Evolutionary conservation across 2,888 invertebrate genomes (phyloP), one percentile per base, ranked within the genome.

Genomic region (Harpalus rubripes): DNA sequence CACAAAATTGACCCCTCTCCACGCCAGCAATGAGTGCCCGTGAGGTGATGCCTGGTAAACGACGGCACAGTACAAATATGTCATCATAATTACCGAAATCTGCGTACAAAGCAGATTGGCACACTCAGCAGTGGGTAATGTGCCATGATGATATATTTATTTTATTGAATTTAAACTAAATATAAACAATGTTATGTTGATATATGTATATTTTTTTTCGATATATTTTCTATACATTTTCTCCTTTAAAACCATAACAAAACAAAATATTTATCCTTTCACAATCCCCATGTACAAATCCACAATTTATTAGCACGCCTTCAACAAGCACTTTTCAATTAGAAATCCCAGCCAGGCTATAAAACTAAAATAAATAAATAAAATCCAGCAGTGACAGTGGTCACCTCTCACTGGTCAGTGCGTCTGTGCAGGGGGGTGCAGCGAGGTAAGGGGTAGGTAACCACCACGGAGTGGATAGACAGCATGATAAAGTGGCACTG

Each of bases 401-500:
- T 68, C 68, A 68, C 12, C 39, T 26, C n/a, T n/a, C 32, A 12
- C 63, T 52, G 63, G 63, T 12, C 18, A 22, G 12, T 6, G 63
- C 22, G 8, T 18, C 12, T 18, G 18, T 22, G 26, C 18, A 18
- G 65, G 65, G 26, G n/a, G 65, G 8, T 12, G 26, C 41, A 22
- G 44, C 44, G 44, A 12, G 44, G 6, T 7, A 8, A 26, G 32
- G 65, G 65, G 22, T 18, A n/a, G 52, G 74, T 22, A 15, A 16
- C 32, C 72, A 72, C 32, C 15, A 10, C 72, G 16, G 72, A 72
- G 15, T 44, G 72, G 72, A 72, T 72, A 79, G 80, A 81, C 80
- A 81, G 63, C 63, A 63, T 81, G 80, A 81, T 81, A 81, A 81
- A 81, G 80, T 81, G 61, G 80, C 61, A 26, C 44, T 39, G 80